Percentiles rank a stretch among this genome's conserved stretches.
Evolutionary conservation across 2,797 vertebrate genomes (phyloP).

Genomic region (Ibycter americanus): DNA sequence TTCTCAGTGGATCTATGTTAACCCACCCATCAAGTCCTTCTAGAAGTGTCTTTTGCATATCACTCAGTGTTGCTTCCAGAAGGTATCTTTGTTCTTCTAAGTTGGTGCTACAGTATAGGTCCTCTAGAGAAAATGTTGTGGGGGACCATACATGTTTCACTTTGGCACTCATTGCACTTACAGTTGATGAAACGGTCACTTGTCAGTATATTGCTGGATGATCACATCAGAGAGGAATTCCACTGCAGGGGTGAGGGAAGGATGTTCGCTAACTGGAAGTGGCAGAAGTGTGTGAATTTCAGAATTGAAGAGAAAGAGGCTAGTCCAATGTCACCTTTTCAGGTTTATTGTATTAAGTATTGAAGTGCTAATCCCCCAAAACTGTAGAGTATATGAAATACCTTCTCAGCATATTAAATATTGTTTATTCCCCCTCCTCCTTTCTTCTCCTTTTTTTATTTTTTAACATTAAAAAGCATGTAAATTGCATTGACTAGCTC

Average conservation of each 20-base stretch:
- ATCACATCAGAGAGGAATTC: constrained; percentile 7
- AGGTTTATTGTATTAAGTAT: not conserved
- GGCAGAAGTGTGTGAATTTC: not conserved
- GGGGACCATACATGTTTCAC: not conserved
- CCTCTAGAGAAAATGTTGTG: not conserved
- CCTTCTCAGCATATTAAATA: not conserved
- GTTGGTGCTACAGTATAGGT: not conserved
- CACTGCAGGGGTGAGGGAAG: not conserved
- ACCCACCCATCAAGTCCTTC: not conserved
- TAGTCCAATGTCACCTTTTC: not conserved
- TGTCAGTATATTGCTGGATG: not conserved
- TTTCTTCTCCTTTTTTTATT: not conserved
- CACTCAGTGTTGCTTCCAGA: not conserved
- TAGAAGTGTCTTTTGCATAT: not conserved
- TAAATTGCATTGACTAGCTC: not conserved
- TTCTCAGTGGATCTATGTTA: not conserved
- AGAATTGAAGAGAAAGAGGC: not conserved
- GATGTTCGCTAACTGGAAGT: not conserved
- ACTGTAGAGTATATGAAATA: not conserved
- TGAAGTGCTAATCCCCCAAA: not conserved
- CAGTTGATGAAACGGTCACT: not conserved
- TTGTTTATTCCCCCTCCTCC: not conserved
- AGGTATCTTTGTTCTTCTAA: not conserved
- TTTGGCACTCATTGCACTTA: not conserved
- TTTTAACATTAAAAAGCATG: not conserved